phyloP scores from a whole-genome alignment of 2,888 invertebrate species.

The Rhagonycha fulva region DNA sequence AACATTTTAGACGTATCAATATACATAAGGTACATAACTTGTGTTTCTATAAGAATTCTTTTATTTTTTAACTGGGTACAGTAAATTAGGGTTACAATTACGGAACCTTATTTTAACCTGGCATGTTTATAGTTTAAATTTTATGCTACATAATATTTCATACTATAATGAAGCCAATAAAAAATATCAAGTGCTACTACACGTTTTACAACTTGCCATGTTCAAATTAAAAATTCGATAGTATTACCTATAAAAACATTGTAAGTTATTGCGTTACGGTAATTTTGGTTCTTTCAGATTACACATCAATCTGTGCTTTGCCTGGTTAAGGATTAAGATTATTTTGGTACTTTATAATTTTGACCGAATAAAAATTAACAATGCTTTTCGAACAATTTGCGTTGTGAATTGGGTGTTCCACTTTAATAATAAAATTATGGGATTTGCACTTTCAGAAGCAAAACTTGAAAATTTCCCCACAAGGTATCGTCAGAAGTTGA shows the following conservation, averaged over 20 bases:
- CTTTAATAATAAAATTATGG: neutral
- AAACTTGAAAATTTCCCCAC: neutral
- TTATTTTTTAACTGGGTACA: neutral
- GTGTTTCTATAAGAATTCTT: neutral
- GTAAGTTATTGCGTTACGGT: too few species aligned
- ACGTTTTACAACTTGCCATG: neutral
- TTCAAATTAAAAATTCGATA: neutral
- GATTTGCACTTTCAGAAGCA: neutral
- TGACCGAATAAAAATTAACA: neutral
- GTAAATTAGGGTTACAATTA: neutral
- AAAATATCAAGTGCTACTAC: neutral
- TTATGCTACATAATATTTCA: neutral
- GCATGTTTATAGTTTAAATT: neutral
- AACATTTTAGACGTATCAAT: neutral
- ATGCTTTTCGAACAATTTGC: neutral
- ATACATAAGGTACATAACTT: neutral
- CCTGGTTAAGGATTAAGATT: neutral
- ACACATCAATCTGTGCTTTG: neutral
- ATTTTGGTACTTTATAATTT: neutral
- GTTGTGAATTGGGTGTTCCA: neutral
- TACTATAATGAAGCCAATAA: neutral
- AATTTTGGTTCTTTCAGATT: neutral
- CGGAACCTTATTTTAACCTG: neutral
- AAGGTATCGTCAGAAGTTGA: neutral
- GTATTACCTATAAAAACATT: neutral